These are phyloP conservation scores for Acrossocheilus wenchowensis DNA, from an alignment of 2,797 vertebrate species.

Conservation along the genomic window DNA sequence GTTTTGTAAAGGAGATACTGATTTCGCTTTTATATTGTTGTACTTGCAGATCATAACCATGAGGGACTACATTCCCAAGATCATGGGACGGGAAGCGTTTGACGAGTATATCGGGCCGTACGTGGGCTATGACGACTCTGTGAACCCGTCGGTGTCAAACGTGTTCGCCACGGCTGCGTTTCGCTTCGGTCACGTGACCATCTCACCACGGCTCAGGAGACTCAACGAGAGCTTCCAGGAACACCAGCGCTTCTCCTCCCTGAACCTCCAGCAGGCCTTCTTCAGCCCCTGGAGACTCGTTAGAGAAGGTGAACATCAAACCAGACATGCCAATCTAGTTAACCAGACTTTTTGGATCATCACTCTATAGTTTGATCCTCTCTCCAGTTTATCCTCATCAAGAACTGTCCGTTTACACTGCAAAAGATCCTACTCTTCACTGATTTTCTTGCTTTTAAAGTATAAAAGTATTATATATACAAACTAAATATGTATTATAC, in stretches of 20 bases:
- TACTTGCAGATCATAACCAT: slow-evolving; percentile 87
- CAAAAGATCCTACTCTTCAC: neutral
- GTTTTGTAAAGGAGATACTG: neutral
- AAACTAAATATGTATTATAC: no score
- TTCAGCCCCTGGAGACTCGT: slow-evolving; percentile 94
- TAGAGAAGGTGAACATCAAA: slow-evolving; percentile 82
- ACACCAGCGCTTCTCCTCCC: slow-evolving; percentile 75
- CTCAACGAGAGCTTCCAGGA: slow-evolving; percentile 85
- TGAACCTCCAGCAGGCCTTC: slow-evolving; percentile 84
- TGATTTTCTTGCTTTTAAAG: no score
- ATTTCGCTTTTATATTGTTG: slow-evolving; percentile 34
- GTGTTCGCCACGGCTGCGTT: slow-evolving; percentile 95
- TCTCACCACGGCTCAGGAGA: slow-evolving; percentile 80
- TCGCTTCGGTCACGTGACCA: slow-evolving; percentile 91
- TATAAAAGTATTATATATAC: no score
- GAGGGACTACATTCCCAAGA: slow-evolving; percentile 92
- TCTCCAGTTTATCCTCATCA: neutral
- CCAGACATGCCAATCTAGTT: neutral
- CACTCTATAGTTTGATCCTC: neutral
- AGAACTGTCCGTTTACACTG: neutral
- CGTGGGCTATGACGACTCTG: slow-evolving; percentile 80
- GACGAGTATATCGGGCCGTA: slow-evolving; percentile 83
- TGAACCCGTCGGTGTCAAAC: slow-evolving; percentile 88
- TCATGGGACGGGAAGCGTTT: slow-evolving; percentile 85
- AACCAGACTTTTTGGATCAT: neutral